phyloP scores from a whole-genome alignment of 1,140 invertebrate genomes.

The Pogonus chalceus region DNA sequence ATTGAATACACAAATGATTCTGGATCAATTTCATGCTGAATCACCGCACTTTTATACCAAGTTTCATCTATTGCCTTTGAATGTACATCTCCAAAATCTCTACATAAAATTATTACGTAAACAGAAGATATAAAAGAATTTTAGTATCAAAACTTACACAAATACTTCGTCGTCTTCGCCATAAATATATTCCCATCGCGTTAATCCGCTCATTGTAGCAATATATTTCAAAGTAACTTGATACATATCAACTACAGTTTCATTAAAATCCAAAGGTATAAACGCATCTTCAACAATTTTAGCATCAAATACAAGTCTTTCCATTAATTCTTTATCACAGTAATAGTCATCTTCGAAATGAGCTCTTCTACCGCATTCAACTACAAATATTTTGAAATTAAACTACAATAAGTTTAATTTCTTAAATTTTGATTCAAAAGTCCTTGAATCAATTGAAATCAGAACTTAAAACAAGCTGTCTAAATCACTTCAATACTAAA shows the following conservation, averaged over 20 bases:
- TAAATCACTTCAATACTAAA: too few relatives aligned
- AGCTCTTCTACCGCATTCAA: conserved; percentile 51
- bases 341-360: conserved; percentile 62
- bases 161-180: conserved; percentile 34
- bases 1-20: conserved; percentile 70
- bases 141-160: conserved; percentile 14
- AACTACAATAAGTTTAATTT: too few relatives aligned
- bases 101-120: conserved; percentile 28
- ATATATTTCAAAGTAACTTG: conserved; percentile 67
- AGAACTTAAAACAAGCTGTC: too few relatives aligned
- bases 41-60: conserved; percentile 85
- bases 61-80: conserved; percentile 76
- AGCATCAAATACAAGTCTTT: conserved; percentile 79
- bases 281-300: conserved; percentile 67
- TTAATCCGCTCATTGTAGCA: conserved; percentile 79
- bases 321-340: conserved; percentile 75
- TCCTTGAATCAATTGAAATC: too few relatives aligned
- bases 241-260: conserved; percentile 48
- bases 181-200: conserved; percentile 68
- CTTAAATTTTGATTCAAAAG: too few relatives aligned
- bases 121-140: not conserved
- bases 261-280: conserved; percentile 41
- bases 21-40: conserved; percentile 67
- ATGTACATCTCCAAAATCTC: conserved; percentile 69
- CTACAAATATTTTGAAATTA: too few relatives aligned